Evolutionary conservation across 2,113 vertebrate species (phyloP), one percentile per base, ranked within the genome.

Genomic region (Ictalurus furcatus): DNA sequence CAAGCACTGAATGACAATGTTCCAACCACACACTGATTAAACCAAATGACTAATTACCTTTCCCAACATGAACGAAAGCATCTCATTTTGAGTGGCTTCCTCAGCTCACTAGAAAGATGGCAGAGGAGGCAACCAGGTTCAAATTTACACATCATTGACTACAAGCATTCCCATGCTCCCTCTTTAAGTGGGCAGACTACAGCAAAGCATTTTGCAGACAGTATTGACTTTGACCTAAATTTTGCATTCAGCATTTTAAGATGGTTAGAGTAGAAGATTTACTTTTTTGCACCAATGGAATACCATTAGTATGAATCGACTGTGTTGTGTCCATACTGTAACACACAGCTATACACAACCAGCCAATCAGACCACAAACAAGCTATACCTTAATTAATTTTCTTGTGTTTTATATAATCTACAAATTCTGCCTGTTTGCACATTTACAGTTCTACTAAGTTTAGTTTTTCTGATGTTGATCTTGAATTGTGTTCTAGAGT

Each of bases 61-160:
- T 44, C 37, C 6, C 34, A 74, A 44, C 40, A 40, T 73, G 34
- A 73, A 56, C 12, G 21, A 76, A 76, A 86, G 71, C 30, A 37
- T 40, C 85, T 54, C n/a, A 59, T 86, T 74, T 59, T 40, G 54
- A 59, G 69, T 86, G 21, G 21, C 85, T 74, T 59, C 30, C 8
- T 73, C n/a, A 86, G 21, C 83, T n/a, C 40, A 63, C 34, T 1
- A 59, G 34, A 76, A 54, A 59, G 71, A 44, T 40, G 56, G 54
- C 13, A 40, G 34, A 59, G 85, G 37, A 40, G 23, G 56, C 54
- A 56, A 76, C 85, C 71, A 61, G 69, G 61, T 59, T 76, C 71
- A 71, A 37, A 86, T 86, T 76, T 86, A 86, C 69, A 86, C 71
- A 86, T 86, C 54, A 40, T 59, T 86, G 54, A 86, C 52, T 61